Conservation (phyloP, 1,140 invertebrate genomes). For the Heterodera schachtii region DNA sequence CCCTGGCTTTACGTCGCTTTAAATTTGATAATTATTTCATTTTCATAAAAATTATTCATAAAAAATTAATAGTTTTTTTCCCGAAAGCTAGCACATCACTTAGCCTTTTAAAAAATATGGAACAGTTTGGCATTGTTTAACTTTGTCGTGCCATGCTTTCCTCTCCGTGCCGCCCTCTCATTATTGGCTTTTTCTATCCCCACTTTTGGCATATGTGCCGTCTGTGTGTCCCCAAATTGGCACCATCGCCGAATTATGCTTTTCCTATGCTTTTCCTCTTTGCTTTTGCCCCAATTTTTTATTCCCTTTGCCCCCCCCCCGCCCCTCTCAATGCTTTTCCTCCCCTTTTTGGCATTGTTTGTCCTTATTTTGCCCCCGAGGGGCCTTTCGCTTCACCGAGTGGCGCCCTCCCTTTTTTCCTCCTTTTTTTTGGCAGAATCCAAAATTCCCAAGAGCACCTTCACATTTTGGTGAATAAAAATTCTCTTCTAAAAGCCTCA, state of each 20-base stretch:
- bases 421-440: background rate
- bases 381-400: background rate
- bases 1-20: too few species aligned
- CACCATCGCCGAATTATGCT: background rate
- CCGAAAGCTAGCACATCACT: too few species aligned
- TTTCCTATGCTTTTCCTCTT: background rate
- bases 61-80: too few species aligned
- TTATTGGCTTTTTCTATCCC: background rate
- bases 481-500: background rate
- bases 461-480: slow-evolving; percentile 2
- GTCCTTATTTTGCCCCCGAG: slow-evolving; percentile 12
- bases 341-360: slow-evolving; percentile 1
- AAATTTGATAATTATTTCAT: too few species aligned
- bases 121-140: too few species aligned
- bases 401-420: background rate
- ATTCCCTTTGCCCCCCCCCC: background rate
- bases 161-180: background rate
- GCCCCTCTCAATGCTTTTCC: background rate
- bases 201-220: slow-evolving; percentile 2
- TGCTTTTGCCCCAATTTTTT: background rate
- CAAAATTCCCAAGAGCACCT: background rate
- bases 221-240: background rate
- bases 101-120: too few species aligned
- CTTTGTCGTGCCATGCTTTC: too few species aligned
- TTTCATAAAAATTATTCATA: too few species aligned